These are phyloP conservation scores for Neomonachus schauinslandi DNA, from an alignment of 2,113 vertebrate species.

Conservation along the genomic window DNA sequence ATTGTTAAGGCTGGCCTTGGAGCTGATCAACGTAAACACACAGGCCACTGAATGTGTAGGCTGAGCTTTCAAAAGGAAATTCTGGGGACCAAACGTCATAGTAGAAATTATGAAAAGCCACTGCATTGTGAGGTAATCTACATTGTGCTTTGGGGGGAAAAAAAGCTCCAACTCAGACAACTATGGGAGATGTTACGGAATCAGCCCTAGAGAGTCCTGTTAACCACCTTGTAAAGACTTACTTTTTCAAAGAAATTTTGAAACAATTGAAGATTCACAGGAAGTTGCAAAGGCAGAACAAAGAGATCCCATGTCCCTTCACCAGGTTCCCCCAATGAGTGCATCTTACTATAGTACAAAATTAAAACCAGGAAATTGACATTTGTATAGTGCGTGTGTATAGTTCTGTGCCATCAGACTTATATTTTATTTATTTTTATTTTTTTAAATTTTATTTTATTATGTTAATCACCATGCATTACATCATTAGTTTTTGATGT, in stretches of 20 bases:
- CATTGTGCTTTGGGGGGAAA: not conserved
- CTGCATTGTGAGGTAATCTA: not conserved
- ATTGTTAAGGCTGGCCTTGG: not conserved
- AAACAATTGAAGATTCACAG: conserved; percentile 48
- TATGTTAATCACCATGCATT: too few species aligned
- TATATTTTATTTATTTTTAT: not conserved
- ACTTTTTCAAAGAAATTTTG: not conserved
- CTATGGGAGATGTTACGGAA: not conserved
- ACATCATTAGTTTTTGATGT: too few species aligned
- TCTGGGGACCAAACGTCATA: not conserved
- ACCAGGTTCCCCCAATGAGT: not conserved
- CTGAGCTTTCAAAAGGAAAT: not conserved
- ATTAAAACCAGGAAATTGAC: conserved; percentile 60
- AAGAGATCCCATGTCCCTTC: not conserved
- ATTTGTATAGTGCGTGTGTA: not conserved
- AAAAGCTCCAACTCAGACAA: not conserved
- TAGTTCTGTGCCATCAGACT: not conserved
- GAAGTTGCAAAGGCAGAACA: not conserved
- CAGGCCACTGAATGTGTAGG: not conserved
- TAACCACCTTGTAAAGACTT: not conserved
- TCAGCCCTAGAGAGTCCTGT: not conserved
- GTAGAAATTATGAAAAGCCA: conserved; percentile 2
- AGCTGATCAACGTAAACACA: not conserved
- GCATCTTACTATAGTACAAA: not conserved
- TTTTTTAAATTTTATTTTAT: too few species aligned